phyloP scores from a whole-genome alignment of 23 tunicate species.

The Phallusia fumigata region DNA sequence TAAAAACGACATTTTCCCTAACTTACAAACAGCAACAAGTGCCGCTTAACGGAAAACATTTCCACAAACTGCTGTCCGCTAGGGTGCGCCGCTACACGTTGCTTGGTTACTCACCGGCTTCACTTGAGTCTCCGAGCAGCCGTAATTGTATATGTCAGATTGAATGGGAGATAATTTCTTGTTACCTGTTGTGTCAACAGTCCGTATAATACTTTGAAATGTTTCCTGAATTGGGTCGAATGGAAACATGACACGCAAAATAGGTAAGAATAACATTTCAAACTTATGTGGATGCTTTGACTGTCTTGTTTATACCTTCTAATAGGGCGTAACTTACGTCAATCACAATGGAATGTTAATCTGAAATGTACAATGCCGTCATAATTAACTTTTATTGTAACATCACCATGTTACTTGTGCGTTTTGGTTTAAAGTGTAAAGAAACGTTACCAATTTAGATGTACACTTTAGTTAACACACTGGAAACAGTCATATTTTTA shows the following conservation, averaged over 20 bases:
- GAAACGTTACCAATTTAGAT: no score
- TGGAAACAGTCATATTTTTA: no score
- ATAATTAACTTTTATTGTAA: no score
- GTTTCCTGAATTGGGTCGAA: slow-evolving; percentile 6
- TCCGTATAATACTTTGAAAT: background rate
- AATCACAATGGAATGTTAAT: background rate
- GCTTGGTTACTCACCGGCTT: slow-evolving; percentile 27
- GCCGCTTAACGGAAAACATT: background rate
- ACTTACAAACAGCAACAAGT: no score
- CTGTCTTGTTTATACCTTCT: background rate
- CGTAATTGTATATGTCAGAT: slow-evolving; percentile 3
- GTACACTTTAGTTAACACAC: no score
- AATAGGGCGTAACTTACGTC: background rate
- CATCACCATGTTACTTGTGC: no score
- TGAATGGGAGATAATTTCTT: slow-evolving; percentile 14
- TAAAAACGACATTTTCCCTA: slow-evolving; percentile 12
- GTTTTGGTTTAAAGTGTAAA: no score
- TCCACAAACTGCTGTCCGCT: background rate
- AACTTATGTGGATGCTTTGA: background rate
- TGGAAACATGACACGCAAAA: slow-evolving; percentile 9
- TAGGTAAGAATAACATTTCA: slow-evolving; percentile 9
- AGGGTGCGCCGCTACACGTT: slow-evolving; percentile 16
- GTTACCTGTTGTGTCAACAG: background rate
- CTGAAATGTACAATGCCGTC: no score
- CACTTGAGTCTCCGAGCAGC: slow-evolving; percentile 39